Conservation (phyloP, 1,140 invertebrate species). For the Acromyrmex charruanus region DNA sequence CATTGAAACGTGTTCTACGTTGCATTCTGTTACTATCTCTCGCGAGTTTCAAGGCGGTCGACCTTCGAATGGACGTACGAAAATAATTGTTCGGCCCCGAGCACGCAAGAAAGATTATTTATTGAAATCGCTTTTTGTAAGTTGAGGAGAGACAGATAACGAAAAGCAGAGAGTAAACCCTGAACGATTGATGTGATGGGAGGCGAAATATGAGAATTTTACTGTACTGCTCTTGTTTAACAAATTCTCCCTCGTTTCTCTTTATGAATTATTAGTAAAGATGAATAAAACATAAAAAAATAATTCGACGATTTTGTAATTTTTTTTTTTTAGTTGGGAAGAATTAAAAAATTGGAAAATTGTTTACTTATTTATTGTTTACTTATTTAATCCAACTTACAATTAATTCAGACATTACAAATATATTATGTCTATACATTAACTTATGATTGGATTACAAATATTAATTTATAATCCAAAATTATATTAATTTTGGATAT, state of each 20-base stretch:
- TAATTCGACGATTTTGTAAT: not conserved
- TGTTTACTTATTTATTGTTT: not conserved
- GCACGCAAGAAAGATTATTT: slow-evolving; percentile 29
- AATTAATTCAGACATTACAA: not conserved
- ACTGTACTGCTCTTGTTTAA: slow-evolving; percentile 1
- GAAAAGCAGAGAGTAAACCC: not conserved
- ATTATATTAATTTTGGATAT: not conserved
- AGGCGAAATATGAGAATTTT: slow-evolving; percentile 17
- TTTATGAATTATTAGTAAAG: not conserved
- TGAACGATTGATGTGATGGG: slow-evolving; percentile 28
- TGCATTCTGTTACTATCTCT: slow-evolving; percentile 12
- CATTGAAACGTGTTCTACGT: not conserved
- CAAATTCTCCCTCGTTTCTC: not conserved
- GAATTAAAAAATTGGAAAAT: not conserved
- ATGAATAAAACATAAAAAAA: not conserved
- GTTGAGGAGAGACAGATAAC: not conserved
- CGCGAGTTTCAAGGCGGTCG: slow-evolving; percentile 37
- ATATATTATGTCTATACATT: slow-evolving; percentile 3
- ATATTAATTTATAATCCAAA: too few species aligned
- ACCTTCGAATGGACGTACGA: slow-evolving; percentile 42
- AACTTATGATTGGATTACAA: not conserved
- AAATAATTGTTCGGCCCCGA: slow-evolving; percentile 43
- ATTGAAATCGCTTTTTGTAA: slow-evolving; percentile 33
- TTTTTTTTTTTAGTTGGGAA: not conserved
- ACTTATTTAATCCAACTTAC: not conserved